These are phyloP conservation scores for Rugalucina vietnamica DNA, from an alignment of 2,888 invertebrate genomes.

Conservation along the genomic window DNA sequence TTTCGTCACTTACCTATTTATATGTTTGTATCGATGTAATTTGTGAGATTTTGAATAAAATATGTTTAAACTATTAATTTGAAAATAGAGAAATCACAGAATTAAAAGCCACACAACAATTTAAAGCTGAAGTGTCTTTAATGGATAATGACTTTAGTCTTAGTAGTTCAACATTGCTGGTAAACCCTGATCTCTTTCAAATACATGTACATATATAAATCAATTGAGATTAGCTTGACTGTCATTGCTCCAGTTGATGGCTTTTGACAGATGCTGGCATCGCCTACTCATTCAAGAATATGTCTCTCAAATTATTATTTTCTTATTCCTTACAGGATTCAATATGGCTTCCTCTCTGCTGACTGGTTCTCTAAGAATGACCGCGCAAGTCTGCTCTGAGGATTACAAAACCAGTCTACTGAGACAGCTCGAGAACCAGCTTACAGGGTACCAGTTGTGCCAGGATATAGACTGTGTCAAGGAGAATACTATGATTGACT, in stretches of 20 bases:
- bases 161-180: no score
- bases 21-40: no score
- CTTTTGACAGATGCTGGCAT: not conserved
- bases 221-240: no score
- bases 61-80: no score
- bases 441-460: slow-evolving; percentile 68
- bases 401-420: slow-evolving; percentile 52
- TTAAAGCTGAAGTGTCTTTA: no score
- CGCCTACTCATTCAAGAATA: not conserved
- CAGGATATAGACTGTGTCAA: slow-evolving; percentile 54
- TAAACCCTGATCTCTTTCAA: no score
- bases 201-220: no score
- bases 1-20: no score
- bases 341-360: slow-evolving; percentile 54
- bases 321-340: slow-evolving; percentile 42
- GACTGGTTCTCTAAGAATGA: slow-evolving; percentile 61
- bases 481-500: slow-evolving; percentile 63
- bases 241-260: not conserved
- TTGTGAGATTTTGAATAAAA: no score
- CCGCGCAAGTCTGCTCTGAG: slow-evolving; percentile 66
- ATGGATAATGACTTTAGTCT: no score
- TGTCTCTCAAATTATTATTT: not conserved
- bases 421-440: slow-evolving; percentile 59
- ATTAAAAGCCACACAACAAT: no score
- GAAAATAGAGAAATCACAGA: no score